Conservation (phyloP, 2,888 invertebrate species). For the Eueremaeus valkanovi region DNA sequence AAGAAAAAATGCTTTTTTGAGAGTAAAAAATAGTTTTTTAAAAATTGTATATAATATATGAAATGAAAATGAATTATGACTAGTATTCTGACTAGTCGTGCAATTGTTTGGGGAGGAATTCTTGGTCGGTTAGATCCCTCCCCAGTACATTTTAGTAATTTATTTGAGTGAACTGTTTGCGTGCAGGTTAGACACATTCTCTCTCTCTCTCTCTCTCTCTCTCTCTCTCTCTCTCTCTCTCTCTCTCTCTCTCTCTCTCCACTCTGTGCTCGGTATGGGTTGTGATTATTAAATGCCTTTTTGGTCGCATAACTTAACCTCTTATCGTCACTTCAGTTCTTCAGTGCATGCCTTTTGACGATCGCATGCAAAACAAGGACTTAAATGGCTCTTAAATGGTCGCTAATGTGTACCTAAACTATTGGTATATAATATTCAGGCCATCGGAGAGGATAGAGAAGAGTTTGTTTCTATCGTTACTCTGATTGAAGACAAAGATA, state of each 20-base stretch:
- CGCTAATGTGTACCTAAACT: not conserved
- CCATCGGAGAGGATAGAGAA: no score
- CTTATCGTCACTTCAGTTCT: slow-evolving; percentile 21
- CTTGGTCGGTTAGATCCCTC: not conserved
- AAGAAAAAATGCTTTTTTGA: not conserved
- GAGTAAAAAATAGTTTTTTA: not conserved
- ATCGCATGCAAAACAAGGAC: not conserved
- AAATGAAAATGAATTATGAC: slow-evolving; percentile 20
- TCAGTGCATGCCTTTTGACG: not conserved
- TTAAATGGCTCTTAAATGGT: not conserved
- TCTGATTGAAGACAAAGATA: no score
- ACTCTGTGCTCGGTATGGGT: not conserved
- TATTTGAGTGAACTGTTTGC: slow-evolving; percentile 6
- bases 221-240: slow-evolving; percentile 36
- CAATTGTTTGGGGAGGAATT: slow-evolving; percentile 19
- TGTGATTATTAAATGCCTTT: slow-evolving; percentile 23
- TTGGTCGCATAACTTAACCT: slow-evolving; percentile 27
- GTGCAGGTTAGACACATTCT: slow-evolving; percentile 17
- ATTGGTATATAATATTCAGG: no score
- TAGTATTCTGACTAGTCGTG: slow-evolving; percentile 6
- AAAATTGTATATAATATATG: slow-evolving; percentile 14
- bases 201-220: not conserved
- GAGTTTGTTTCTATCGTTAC: no score
- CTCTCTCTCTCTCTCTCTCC: not conserved
- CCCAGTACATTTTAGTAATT: slow-evolving; percentile 16